Percentiles rank a stretch among this genome's conserved stretches.
Conservation (phyloP, 2,797 vertebrate species). For the Melanotaenia parkinsoni region DNA sequence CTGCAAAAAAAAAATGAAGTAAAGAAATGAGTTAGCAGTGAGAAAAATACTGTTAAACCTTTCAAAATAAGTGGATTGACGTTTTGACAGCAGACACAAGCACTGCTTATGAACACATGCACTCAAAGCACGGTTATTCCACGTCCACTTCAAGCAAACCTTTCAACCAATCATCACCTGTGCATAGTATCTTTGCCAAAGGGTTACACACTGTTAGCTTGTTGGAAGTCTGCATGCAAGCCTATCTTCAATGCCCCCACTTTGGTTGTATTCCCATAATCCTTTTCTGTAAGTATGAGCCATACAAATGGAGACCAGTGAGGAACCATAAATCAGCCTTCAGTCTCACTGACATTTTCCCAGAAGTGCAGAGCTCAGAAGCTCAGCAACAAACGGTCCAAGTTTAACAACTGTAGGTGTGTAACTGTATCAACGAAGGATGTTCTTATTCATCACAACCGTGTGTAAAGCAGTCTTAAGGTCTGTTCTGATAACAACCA, state of each 20-base stretch:
- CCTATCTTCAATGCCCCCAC: not conserved
- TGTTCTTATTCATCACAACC: not conserved
- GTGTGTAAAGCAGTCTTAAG: not conserved
- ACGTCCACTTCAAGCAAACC: not conserved
- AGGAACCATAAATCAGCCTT: not conserved
- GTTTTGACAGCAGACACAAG: not conserved
- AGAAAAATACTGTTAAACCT: not conserved
- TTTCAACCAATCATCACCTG: not conserved
- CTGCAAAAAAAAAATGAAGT: not conserved
- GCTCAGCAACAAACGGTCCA: not conserved
- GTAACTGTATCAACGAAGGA: not conserved
- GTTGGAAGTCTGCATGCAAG: not conserved
- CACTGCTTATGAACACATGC: not conserved
- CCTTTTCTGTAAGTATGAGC: conserved; percentile 3
- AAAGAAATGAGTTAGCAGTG: not conserved
- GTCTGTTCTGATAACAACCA: not conserved
- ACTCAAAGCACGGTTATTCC: not conserved
- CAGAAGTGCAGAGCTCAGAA: not conserved
- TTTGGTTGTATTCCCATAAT: not conserved
- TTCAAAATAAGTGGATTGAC: not conserved
- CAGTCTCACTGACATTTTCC: not conserved
- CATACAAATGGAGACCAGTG: not conserved
- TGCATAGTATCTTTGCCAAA: not conserved
- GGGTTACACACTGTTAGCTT: not conserved
- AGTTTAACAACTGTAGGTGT: not conserved